Conservation (phyloP, 2,888 invertebrate species). For the Phaonia tiefii region DNA sequence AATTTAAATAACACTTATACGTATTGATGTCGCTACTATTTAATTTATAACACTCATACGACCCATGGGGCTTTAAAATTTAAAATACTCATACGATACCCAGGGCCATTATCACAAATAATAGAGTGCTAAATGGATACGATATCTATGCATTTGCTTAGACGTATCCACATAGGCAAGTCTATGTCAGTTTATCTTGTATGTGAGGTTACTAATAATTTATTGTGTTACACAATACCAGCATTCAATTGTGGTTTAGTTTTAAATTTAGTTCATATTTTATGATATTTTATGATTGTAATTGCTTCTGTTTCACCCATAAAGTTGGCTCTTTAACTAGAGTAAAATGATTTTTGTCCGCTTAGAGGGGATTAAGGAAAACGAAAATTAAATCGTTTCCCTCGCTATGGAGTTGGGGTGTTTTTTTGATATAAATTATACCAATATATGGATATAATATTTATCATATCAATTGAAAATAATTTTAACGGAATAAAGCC, state of each 20-base stretch:
- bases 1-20: conserved; percentile 8
- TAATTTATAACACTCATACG: conserved; percentile 9
- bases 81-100: conserved; percentile 15
- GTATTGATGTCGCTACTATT: conserved; percentile 18
- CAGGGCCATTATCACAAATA: not conserved
- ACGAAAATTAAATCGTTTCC: too few species aligned
- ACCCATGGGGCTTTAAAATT: not conserved
- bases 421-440: too few species aligned
- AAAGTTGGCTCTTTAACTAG: too few species aligned
- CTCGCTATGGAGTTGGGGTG: too few species aligned
- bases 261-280: not conserved
- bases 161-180: not conserved
- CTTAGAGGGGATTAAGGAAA: too few species aligned
- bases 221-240: conserved; percentile 14
- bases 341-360: too few species aligned
- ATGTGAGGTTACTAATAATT: conserved; percentile 23
- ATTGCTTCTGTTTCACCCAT: too few species aligned
- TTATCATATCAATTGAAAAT: too few species aligned
- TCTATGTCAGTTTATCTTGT: not conserved
- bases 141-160: too few species aligned
- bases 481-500: too few species aligned
- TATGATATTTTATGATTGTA: too few species aligned
- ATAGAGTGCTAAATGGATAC: not conserved
- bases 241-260: conserved; percentile 27
- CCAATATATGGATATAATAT: too few species aligned